Evolutionary conservation across 1,140 invertebrate genomes (phyloP).

Genomic region (Notospermus geniculatus): DNA sequence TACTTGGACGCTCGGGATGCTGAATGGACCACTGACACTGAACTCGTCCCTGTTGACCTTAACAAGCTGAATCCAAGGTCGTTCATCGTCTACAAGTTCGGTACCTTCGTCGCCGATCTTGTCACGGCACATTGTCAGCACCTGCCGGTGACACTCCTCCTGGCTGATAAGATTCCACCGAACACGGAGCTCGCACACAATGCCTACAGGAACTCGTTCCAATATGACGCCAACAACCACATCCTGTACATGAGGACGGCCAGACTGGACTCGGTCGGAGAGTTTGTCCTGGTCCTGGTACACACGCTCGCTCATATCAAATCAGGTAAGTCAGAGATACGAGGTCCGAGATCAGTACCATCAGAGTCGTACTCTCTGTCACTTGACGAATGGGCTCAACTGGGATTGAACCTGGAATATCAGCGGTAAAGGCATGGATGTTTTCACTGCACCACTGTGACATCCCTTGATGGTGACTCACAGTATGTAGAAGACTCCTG

Average conservation of each 20-base stretch:
- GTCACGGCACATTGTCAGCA: slow-evolving; percentile 40
- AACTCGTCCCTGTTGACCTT: slow-evolving; percentile 44
- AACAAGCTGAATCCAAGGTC: slow-evolving; percentile 44
- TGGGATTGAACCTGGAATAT: neutral
- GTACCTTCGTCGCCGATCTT: slow-evolving; percentile 40
- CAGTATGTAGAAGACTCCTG: neutral
- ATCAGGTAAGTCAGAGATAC: slow-evolving; percentile 46
- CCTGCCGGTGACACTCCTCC: slow-evolving; percentile 41
- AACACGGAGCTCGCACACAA: slow-evolving; percentile 40
- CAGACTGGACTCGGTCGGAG: slow-evolving; percentile 44
- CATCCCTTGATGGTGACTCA: neutral
- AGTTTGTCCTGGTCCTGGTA: slow-evolving; percentile 46
- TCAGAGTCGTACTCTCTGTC: too few relatives aligned
- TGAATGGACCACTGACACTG: slow-evolving; percentile 42
- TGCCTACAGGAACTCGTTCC: slow-evolving; percentile 49
- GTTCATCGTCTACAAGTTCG: slow-evolving; percentile 53
- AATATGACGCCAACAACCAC: slow-evolving; percentile 49
- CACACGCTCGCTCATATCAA: slow-evolving; percentile 50
- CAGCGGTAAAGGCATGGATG: neutral
- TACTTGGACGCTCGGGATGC: slow-evolving; percentile 40
- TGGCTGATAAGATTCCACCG: slow-evolving; percentile 46
- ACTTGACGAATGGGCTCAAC: too few relatives aligned
- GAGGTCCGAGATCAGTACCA: too few relatives aligned
- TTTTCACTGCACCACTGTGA: neutral
- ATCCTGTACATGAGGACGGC: slow-evolving; percentile 45